Evolutionary conservation across 2,797 vertebrate genomes (phyloP), one percentile per base, ranked within the genome.

Genomic region (Toxotes lorentzi): DNA sequence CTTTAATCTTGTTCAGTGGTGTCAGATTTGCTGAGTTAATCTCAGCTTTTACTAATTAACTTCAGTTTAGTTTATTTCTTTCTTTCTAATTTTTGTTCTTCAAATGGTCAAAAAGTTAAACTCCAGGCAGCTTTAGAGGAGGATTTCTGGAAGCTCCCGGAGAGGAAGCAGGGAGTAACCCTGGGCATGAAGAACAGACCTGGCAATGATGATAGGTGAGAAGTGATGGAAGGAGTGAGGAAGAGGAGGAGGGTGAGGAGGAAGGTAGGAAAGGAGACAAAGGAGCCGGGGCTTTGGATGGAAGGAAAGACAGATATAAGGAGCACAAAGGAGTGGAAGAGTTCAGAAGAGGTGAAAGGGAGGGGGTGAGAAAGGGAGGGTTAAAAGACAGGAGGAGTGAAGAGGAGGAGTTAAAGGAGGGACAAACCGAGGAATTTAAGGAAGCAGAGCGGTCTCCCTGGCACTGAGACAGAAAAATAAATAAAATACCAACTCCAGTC

Each of bases 381-480:
- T 48, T 21, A 48, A 27, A 62, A 32, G 40, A 8, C 21, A 58
- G 24, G 32, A 62, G 53, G 66, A 70, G 69, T 12, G 27, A 51
- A 51, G 58, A 30, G 59, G 57, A 61, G 54, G 61, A 81, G 60
- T 43, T n/a, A 43, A 41, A 56, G 27, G 67, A 73, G 72, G 35
- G 63, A 70, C 43, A 59, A 50, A 50, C 30, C 58, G 68, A 82
- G 80, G 78, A 86, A 85, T 86, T 62, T 53, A 59, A 77, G 51
- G 70, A 82, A 73, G 45, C 47, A 54, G 69, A 74, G 40, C 78
- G 66, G 81, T 71, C 53, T 89, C 61, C 47, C 73, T 85, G 80
- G 71, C 76, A 82, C 40, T 1, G 54, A 61, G 45, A 70, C 41
- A 59, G 76, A 66, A 81, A 82, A 77, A 81, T 67, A 85, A 91